Conservation (phyloP, 2,888 invertebrate genomes). For the Meiosimyza platycephala region DNA sequence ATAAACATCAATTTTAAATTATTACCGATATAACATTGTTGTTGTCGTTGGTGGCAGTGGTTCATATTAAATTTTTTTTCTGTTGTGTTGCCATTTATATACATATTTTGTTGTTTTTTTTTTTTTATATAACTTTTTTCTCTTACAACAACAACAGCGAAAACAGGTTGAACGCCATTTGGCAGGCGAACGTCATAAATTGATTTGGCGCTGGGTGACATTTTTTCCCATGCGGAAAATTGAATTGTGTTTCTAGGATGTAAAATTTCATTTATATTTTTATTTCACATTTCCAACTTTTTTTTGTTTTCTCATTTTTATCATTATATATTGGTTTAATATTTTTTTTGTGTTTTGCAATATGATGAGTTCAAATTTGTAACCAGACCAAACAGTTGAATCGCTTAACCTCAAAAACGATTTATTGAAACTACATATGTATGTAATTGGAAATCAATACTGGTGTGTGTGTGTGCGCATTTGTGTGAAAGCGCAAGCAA, state of each 20-base stretch:
- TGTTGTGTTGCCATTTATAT: constrained; percentile 10
- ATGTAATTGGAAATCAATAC: constrained; percentile 40
- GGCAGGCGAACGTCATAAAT: constrained; percentile 57
- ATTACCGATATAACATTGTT: constrained; percentile 45
- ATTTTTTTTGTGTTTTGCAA: background rate
- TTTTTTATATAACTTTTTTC: constrained; percentile 17
- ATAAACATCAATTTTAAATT: constrained; percentile 59
- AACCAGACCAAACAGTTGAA: constrained; percentile 31
- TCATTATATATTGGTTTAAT: no score
- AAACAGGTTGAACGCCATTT: constrained; percentile 28
- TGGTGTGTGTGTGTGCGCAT: background rate
- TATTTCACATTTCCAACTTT: background rate
- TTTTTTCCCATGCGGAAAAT: constrained; percentile 60
- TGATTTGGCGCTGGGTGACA: constrained; percentile 53
- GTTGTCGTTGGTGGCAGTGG: constrained; percentile 1
- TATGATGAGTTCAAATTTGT: constrained; percentile 27
- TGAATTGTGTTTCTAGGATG: constrained; percentile 52
- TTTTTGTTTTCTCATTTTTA: background rate
- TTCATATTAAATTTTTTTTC: constrained; percentile 29
- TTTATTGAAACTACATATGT: constrained; percentile 33
- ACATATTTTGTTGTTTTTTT: constrained; percentile 29
- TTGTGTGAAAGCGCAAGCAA: background rate
- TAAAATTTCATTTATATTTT: constrained; percentile 9
- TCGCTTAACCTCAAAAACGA: constrained; percentile 36
- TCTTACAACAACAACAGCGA: constrained; percentile 15